Base-by-base conservation (phyloP, 1,140 invertebrate species). In the Megathymus violae region DNA sequence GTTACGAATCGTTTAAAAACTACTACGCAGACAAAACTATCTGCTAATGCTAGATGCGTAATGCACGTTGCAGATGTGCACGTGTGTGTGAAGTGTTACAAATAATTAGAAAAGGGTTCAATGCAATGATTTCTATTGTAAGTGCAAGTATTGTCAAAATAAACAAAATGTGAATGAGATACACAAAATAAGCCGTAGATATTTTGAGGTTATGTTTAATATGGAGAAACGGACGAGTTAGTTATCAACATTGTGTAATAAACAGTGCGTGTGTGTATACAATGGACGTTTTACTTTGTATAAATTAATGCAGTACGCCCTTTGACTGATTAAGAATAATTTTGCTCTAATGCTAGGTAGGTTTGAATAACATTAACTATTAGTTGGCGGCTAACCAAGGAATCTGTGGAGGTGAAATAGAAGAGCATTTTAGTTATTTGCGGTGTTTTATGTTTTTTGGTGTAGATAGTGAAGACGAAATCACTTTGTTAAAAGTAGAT, bases 181-280 rank as follows among this genome's bases (percentile, higher is more conserved):
- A 41, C 34, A 36, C 34, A 10, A n/a, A 36, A 4, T 25, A 27
- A 43, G 56, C 62, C 52, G 36, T 67, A 66, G 58, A 60, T 62
- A 52, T 82, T 89, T 90, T 86, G 82, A 90, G 87, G 88, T 90
- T 90, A 89, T 83, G 80, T 86, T 80, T 67, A 66, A 68, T 67
- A 72, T 64, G 78, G 62, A 60, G 43, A 38, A 38, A 11, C 16
- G 50, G 43, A 56, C 54, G 38, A 43, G 58, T 44, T 61, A 43
- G 50, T 44, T 54, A 48, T 58, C 62, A 56, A 56, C 50, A 47
- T 58, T 66, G 48, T 63, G 56, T 50, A 66, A 56, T 61, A 59
- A 11, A 25, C n/a, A 47, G 56, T 38, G 56, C 36, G 43, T 59
- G 31, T 14, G 31, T 31, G 44, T 36, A 36, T 19, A 31, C 25